Conservation (phyloP, 2,113 vertebrate species). For the Zosterops borbonicus region DNA sequence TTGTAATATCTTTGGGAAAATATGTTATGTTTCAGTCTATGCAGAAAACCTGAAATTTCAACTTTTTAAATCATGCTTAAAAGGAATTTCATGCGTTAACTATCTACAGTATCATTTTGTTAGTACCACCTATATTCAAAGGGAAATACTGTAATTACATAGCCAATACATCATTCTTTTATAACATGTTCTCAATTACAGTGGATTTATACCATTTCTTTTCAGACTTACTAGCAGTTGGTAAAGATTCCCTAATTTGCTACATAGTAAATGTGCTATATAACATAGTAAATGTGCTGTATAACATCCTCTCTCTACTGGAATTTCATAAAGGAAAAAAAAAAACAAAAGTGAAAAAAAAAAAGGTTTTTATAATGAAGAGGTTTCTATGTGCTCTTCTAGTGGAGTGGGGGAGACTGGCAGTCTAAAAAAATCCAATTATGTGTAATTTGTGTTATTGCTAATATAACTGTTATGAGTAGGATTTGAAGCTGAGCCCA, state of each 20-base stretch:
- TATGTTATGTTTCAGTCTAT: neutral
- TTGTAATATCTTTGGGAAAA: neutral
- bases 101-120: neutral
- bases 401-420: neutral
- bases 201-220: neutral
- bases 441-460: constrained; percentile 64
- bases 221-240: neutral
- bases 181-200: neutral
- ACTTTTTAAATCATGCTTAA: neutral
- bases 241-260: neutral
- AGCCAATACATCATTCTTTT: neutral
- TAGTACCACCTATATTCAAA: neutral
- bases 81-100: neutral
- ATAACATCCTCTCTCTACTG: neutral
- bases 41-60: neutral
- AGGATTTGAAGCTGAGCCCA: constrained; percentile 69
- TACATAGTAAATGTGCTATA: neutral
- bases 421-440: constrained; percentile 62
- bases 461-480: constrained; percentile 64
- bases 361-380: constrained; percentile 9
- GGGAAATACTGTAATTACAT: neutral
- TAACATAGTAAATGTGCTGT: neutral
- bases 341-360: neutral
- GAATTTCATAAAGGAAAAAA: neutral
- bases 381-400: constrained; percentile 13